Percentiles rank a stretch among this genome's conserved stretches.
Conservation (phyloP, 2,113 vertebrate genomes). For the Castor canadensis region DNA sequence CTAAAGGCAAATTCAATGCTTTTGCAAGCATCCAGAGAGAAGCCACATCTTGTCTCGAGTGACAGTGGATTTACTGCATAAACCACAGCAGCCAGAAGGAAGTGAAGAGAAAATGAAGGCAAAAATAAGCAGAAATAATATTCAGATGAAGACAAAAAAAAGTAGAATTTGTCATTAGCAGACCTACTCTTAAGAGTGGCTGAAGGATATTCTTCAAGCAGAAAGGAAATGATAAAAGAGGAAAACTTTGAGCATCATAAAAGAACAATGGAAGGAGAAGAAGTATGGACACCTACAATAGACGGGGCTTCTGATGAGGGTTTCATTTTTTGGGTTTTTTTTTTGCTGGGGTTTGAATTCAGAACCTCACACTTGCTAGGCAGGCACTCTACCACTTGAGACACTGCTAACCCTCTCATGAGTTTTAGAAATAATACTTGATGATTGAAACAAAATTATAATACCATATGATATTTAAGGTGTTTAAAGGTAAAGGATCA, state of each 20-base stretch:
- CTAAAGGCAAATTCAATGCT: neutral
- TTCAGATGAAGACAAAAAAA: neutral
- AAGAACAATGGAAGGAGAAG: neutral
- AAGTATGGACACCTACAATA: neutral
- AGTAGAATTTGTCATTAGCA: neutral
- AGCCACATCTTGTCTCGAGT: neutral
- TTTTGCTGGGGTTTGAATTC: no score
- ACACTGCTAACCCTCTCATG: neutral
- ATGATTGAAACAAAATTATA: neutral
- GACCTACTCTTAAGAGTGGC: neutral
- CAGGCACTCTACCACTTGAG: no score
- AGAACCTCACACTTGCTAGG: no score
- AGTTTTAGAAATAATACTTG: neutral
- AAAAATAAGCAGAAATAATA: neutral
- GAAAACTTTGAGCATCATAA: neutral
- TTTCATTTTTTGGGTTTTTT: no score
- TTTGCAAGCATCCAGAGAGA: neutral
- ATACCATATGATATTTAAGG: neutral
- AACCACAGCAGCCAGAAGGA: neutral
- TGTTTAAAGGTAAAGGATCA: neutral
- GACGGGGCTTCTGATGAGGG: no score
- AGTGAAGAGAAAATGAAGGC: neutral
- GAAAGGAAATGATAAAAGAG: neutral
- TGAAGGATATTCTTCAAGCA: neutral
- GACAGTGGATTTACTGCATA: neutral